Conservation (phyloP, 2,888 invertebrate genomes). For the Sphaerophoria rueppellii region DNA sequence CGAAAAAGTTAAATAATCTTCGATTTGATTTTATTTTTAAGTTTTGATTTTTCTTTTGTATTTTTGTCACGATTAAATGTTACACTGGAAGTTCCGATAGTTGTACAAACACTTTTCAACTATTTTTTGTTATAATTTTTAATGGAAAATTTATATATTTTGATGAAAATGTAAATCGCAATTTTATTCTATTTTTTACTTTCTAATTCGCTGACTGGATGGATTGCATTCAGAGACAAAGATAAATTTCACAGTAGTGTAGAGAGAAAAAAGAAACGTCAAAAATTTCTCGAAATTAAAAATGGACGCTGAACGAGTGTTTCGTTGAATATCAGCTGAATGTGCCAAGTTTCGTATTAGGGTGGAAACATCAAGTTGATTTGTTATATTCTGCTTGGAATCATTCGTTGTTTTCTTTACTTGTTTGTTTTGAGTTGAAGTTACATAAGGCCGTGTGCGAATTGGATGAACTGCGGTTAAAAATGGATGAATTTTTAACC, state of each 20-base stretch:
- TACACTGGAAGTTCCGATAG: neutral
- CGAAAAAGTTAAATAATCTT: neutral
- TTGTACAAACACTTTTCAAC: conserved; percentile 5
- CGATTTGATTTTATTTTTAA: neutral
- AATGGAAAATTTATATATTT: conserved; percentile 25
- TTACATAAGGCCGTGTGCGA: too few species aligned
- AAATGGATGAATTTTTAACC: too few species aligned
- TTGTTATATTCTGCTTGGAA: neutral
- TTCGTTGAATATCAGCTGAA: conserved; percentile 27
- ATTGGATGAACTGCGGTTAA: too few species aligned
- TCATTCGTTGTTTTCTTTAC: too few species aligned
- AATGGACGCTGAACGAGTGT: conserved; percentile 26
- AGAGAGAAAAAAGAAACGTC: conserved; percentile 63
- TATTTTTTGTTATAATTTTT: neutral
- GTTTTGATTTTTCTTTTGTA: neutral
- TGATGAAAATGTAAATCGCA: conserved; percentile 63
- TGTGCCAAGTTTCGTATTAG: conserved; percentile 18
- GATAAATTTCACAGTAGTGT: conserved; percentile 36
- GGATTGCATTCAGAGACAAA: conserved; percentile 45
- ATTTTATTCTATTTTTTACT: conserved; percentile 66
- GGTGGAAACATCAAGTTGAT: neutral
- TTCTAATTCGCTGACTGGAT: conserved; percentile 49
- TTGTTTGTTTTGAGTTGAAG: too few species aligned
- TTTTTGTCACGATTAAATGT: neutral
- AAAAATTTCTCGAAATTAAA: conserved; percentile 34